Base-by-base conservation (phyloP, 2,113 vertebrate genomes). In the Myotis brandtii region DNA sequence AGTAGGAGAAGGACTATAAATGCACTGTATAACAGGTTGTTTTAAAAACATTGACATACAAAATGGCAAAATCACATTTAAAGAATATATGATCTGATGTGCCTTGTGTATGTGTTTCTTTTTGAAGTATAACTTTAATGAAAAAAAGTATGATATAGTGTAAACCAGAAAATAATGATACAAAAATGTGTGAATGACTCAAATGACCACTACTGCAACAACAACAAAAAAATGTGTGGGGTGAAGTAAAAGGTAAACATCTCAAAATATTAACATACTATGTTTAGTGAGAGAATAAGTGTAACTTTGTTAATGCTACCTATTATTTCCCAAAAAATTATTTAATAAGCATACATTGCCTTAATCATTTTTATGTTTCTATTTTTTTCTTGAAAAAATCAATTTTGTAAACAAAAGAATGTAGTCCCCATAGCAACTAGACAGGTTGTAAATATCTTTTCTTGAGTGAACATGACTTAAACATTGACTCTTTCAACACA, bases 51-150 rank as follows among this genome's bases (percentile, higher is more conserved):
- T 86, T 87, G 79, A 93, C 30, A 95, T 92, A 59, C 46, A 97
- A 91, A 75, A 96, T 83, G 89, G 48, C 27, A 92, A 95, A 86
- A 88, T 59, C 50, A 56, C 93, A 97, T 93, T 94, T 86, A 95
- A 93, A 93, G 59, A 87, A 75, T 66, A 34, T 70, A 69, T 92
- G 94, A 52, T 95, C 16, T 66, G 62, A 86, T 82, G 16, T 40
- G 40, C 34, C 50, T 25, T 96, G 17, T 27, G 5, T 79, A 89
- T 97, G 7, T 56, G 20, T 59, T 70, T 46, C 43, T 95, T 95
- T 81, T 91, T 92, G 40, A 76, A 75, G 59, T 30, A 77, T 94
- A 67, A 77, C 82, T 94, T 97, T 94, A 89, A 95, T 93, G 67
- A 91, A 86, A 83, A 80, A 80, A 92, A 86, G 7, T 34, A 70